These are phyloP conservation scores for Chloroceryle inda DNA, from an alignment of 2,797 vertebrate species.

Conservation along the genomic window DNA sequence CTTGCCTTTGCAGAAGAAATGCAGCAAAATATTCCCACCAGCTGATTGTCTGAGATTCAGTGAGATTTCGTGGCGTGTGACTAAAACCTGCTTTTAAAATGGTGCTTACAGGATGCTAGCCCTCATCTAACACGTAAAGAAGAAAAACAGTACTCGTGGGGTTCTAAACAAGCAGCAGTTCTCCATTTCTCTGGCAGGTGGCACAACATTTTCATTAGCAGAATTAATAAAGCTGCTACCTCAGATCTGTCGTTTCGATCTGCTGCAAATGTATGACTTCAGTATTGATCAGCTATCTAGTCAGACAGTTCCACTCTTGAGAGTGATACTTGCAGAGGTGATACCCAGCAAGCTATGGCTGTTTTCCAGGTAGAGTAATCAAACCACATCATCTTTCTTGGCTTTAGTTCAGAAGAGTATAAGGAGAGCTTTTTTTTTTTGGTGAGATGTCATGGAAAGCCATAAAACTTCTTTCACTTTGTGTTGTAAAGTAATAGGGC, in stretches of 20 bases:
- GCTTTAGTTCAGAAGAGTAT: not conserved
- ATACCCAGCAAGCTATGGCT: not conserved
- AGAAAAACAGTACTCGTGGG: fast-evolving
- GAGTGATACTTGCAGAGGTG: not conserved
- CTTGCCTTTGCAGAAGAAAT: not conserved
- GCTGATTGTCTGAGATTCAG: not conserved
- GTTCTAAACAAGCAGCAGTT: not conserved
- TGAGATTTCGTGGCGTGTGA: not conserved
- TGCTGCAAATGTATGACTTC: not conserved
- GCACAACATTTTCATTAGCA: not conserved
- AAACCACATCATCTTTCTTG: not conserved
- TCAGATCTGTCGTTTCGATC: not conserved
- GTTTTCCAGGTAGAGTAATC: conserved; percentile 14
- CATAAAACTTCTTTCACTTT: not conserved
- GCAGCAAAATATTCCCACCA: not conserved
- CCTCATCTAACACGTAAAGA: not conserved
- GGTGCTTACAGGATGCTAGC: not conserved
- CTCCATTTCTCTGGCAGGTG: not conserved
- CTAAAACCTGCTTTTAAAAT: not conserved
- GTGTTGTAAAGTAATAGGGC: not conserved
- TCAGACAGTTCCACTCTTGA: not conserved
- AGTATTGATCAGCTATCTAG: fast-evolving
- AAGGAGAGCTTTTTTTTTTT: not conserved
- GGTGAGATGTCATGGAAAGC: not conserved
- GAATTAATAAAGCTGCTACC: not conserved